Conservation (phyloP, 2,888 invertebrate species). For the Allolobophora icterica region DNA sequence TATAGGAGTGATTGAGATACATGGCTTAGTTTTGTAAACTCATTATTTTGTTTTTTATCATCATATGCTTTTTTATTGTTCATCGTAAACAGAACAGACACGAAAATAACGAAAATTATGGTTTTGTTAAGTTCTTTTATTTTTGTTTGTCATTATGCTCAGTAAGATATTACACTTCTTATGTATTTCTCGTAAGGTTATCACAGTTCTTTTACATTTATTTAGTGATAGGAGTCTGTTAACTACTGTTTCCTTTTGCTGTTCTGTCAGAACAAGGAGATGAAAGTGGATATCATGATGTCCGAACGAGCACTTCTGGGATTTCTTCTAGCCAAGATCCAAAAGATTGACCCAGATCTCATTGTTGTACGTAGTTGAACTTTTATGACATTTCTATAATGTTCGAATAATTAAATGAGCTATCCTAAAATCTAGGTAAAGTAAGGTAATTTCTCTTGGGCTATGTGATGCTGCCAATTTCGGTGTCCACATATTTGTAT, state of each 20-base stretch:
- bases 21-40: neutral
- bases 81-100: too few relatives aligned
- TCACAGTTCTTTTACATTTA: neutral
- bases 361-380: slow-evolving; percentile 72
- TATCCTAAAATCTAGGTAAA: neutral
- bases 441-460: neutral
- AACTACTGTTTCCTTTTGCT: neutral
- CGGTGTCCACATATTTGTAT: neutral
- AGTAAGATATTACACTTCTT: neutral
- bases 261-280: slow-evolving; percentile 53
- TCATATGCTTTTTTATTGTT: too few relatives aligned
- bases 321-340: slow-evolving; percentile 83
- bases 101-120: too few relatives aligned
- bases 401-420: neutral
- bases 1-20: neutral
- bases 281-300: slow-evolving; percentile 77
- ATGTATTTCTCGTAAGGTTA: neutral
- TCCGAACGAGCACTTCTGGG: slow-evolving; percentile 86
- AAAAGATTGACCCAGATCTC: slow-evolving; percentile 88
- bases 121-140: neutral
- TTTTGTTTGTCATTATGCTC: neutral
- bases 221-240: neutral
- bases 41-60: too few relatives aligned
- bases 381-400: neutral
- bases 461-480: neutral